Evolutionary conservation across 2,888 invertebrate genomes (phyloP), one percentile per base, ranked within the genome.

Genomic region (Coenonympha arcania): DNA sequence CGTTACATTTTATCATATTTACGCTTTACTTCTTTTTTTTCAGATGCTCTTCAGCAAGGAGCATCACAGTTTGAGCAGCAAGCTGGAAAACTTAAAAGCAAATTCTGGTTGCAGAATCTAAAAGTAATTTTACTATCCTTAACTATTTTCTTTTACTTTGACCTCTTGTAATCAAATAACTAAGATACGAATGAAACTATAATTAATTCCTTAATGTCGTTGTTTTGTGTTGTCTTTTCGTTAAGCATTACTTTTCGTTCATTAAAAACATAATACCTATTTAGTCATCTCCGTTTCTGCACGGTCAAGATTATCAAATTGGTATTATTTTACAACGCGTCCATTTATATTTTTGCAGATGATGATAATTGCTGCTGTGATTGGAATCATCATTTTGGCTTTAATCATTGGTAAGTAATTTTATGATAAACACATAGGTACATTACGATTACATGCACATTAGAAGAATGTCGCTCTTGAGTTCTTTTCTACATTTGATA

Each of bases 21-120:
- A 9, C 20, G 13, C 19, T 11, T 11, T 37, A 13, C 1, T 43
- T 20, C 8, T n/a, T 18, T 44, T n/a, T 1, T 43, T 75, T 66
- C 74, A 87, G 98, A 98, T 88, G 97, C 96, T 57, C 86, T 96
- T 52, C 96, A 96, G 73, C 95, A 96, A 78, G 96, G 96, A 46
- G 96, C 96, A 59, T 96, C 97, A 71, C 95, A 98, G 73, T 98
- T 98, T 75, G 98, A 98, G 82, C 96, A 97, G 66, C 96, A 96
- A 76, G 97, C 98, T 60, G 97, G 97, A 55, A 97, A 97, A 88
- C 89, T 98, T 79, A 98, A 98, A 88, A 90, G 96, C 84, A 98
- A 98, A 88, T 97, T 95, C 79, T 98, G 98, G 98, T 93, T 96
- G 91, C 96, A 98, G 87, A 98, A 98, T 87, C 88, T 97, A 79